These are phyloP conservation scores for Lepidurus packardi DNA, from an alignment of 1,140 invertebrate species.

Conservation along the genomic window DNA sequence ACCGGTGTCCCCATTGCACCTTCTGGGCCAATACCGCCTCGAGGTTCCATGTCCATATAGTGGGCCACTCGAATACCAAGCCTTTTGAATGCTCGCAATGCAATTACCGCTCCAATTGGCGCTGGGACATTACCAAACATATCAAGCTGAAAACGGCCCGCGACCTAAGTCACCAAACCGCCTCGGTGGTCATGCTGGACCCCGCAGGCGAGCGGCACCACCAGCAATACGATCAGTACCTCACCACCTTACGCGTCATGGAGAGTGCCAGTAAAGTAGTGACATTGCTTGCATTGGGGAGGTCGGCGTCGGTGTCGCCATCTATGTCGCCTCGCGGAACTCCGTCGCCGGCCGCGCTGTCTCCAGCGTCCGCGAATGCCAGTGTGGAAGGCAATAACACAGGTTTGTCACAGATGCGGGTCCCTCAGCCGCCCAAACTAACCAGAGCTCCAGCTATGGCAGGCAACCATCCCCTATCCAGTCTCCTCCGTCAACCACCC, in stretches of 20 bases:
- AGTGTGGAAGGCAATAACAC: not conserved
- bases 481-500: not conserved
- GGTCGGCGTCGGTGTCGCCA: not conserved
- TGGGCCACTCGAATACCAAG: conserved; percentile 84
- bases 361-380: conserved; percentile 26
- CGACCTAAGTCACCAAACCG: conserved; percentile 62
- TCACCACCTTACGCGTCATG: conserved; percentile 60
- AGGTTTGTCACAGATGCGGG: not conserved
- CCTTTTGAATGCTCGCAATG: conserved; percentile 93
- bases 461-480: not conserved
- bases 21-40: conserved; percentile 85
- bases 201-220: conserved; percentile 85
- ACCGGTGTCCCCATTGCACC: conserved; percentile 81
- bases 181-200: conserved; percentile 81
- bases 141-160: conserved; percentile 79
- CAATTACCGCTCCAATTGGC: conserved; percentile 64
- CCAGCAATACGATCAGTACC: conserved; percentile 83
- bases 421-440: not conserved
- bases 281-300: not conserved
- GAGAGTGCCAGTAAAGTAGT: conserved; percentile 7
- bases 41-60: conserved; percentile 85
- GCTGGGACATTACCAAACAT: conserved; percentile 91
- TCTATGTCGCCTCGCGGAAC: not conserved
- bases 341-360: conserved; percentile 13
- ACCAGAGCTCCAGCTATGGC: not conserved